A percentile compares a stretch with the other conserved stretches of the same genome.
Conservation (phyloP, 2,113 vertebrate genomes). For the Misgurnus anguillicaudatus region DNA sequence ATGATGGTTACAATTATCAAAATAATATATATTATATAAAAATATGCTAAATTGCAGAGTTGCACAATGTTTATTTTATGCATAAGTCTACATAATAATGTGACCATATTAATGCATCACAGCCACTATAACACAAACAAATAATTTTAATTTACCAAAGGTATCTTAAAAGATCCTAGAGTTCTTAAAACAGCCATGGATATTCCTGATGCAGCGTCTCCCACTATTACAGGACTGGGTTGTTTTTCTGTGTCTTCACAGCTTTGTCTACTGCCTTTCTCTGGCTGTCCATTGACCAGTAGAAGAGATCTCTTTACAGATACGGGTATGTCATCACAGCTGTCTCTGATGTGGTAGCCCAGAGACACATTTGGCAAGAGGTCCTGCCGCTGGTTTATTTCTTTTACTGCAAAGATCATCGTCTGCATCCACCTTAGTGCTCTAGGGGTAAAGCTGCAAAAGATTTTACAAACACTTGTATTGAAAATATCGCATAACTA, state of each 20-base stretch:
- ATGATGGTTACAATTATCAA: no score
- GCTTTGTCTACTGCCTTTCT: conserved; percentile 26
- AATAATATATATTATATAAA: no score
- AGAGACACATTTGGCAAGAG: conserved; percentile 68
- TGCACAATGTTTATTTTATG: no score
- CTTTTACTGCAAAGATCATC: conserved; percentile 71
- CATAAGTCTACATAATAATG: not conserved
- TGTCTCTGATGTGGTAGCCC: conserved; percentile 73
- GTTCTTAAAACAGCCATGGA: conserved; percentile 68
- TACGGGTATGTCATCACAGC: conserved; percentile 66
- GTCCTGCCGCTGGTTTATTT: conserved; percentile 70
- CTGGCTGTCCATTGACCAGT: conserved; percentile 68
- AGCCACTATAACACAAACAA: not conserved
- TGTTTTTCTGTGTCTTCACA: conserved; percentile 56
- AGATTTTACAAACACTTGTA: conserved; percentile 7
- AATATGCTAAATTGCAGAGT: no score
- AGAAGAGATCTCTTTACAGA: conserved; percentile 66
- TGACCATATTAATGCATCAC: not conserved
- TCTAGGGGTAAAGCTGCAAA: conserved; percentile 67
- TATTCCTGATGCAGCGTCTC: conserved; percentile 70
- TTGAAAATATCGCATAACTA: not conserved
- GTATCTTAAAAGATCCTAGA: conserved; percentile 69
- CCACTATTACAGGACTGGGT: conserved; percentile 69
- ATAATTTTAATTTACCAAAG: conserved; percentile 63
- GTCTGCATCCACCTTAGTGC: conserved; percentile 73